Conservation (phyloP, 2,113 vertebrate species). For the Lycaon pictus region DNA sequence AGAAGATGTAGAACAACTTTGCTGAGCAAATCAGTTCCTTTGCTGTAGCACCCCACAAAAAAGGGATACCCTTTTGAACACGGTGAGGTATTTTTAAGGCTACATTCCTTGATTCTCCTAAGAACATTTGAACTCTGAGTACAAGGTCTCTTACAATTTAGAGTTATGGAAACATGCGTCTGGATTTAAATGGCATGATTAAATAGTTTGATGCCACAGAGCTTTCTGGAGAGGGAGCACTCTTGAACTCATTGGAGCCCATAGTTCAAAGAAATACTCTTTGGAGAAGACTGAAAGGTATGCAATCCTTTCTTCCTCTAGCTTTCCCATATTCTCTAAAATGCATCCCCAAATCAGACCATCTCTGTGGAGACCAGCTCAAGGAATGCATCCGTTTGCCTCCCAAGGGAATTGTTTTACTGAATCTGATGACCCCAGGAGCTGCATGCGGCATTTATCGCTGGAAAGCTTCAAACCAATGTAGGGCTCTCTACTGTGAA, state of each 20-base stretch:
- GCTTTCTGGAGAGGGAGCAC: not conserved
- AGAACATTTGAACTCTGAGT: not conserved
- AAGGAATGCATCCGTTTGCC: not conserved
- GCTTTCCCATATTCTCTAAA: not conserved
- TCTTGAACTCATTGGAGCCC: not conserved
- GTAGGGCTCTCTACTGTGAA: conserved; percentile 17
- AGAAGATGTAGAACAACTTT: conserved; percentile 4
- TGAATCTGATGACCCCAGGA: conserved; percentile 5
- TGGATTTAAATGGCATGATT: not conserved
- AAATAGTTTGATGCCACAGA: not conserved
- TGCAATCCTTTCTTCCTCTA: not conserved
- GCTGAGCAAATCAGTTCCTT: not conserved
- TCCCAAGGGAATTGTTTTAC: conserved; percentile 6
- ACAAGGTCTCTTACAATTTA: not conserved
- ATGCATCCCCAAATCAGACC: not conserved
- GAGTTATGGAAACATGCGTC: not conserved
- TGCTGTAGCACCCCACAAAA: not conserved
- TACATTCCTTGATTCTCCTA: not conserved
- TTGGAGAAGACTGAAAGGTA: not conserved
- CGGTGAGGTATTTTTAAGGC: not conserved
- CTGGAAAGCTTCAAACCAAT: not conserved
- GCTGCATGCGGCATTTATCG: not conserved
- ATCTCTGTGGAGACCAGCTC: not conserved
- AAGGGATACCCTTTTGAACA: not conserved
- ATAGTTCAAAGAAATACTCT: not conserved